Percentiles rank a stretch among this genome's conserved stretches.
These are phyloP conservation scores for Myocastor coypus DNA, from an alignment of 2,113 vertebrate species.

Conservation along the genomic window DNA sequence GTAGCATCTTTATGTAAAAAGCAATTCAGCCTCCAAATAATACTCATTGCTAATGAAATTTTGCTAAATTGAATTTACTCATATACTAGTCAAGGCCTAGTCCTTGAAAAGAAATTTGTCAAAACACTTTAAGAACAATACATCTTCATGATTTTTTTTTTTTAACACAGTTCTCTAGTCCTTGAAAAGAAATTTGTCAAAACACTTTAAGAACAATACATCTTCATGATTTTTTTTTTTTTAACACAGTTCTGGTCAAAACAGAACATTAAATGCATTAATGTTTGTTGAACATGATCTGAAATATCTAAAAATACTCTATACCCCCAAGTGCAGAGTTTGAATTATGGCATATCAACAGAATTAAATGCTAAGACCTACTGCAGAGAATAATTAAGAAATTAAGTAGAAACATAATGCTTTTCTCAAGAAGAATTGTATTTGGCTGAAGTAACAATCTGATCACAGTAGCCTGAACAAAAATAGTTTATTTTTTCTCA, in stretches of 20 bases:
- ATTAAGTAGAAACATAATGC: constrained; percentile 22
- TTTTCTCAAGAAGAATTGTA: background rate
- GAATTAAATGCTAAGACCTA: background rate
- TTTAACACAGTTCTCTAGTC: no score
- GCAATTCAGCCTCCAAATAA: background rate
- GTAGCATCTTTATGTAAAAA: background rate
- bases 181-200: background rate
- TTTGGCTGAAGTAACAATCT: background rate
- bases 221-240: background rate
- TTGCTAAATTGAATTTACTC: background rate
- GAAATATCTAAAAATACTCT: background rate
- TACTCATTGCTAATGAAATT: background rate
- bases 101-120: background rate
- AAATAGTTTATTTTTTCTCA: constrained; percentile 22
- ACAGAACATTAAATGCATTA: background rate
- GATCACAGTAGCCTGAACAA: background rate
- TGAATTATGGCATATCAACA: background rate
- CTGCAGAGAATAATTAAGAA: background rate
- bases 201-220: background rate
- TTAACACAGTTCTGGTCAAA: background rate
- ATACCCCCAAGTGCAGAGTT: background rate
- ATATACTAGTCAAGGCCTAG: background rate
- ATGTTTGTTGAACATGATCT: background rate
- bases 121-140: background rate
- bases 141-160: background rate